These are phyloP conservation scores for Xiphophorus birchmanni DNA, from an alignment of 2,797 vertebrate species.

Conservation along the genomic window DNA sequence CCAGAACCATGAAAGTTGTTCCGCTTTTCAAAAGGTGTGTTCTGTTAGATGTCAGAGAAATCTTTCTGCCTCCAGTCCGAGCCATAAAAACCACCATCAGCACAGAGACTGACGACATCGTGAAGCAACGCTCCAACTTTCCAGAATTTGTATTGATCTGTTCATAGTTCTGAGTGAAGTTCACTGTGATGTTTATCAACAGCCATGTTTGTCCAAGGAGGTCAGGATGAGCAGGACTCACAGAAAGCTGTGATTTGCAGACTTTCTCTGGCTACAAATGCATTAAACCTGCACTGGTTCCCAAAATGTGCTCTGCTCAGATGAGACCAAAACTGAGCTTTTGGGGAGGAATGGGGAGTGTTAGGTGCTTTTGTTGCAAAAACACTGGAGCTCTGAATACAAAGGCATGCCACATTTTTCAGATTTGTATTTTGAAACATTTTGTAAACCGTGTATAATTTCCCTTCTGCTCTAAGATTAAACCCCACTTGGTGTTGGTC, in stretches of 20 bases:
- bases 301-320: background rate
- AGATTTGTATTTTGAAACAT: background rate
- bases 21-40: background rate
- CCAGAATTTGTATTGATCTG: slow-evolving; percentile 18
- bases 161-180: slow-evolving; percentile 6
- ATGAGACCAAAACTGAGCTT: background rate
- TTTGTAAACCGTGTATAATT: background rate
- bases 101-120: background rate
- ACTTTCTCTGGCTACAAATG: background rate
- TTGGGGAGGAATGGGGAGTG: background rate
- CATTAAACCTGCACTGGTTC: background rate
- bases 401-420: background rate
- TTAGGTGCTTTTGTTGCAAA: background rate
- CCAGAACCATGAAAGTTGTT: background rate
- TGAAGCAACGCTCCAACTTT: slow-evolving; percentile 16
- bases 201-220: background rate
- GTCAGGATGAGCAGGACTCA: background rate
- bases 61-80: background rate
- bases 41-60: slow-evolving; percentile 6
- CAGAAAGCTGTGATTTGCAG: background rate
- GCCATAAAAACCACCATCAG: slow-evolving; percentile 9
- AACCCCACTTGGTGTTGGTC: background rate
- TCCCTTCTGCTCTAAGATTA: background rate
- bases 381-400: background rate
- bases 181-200: slow-evolving; percentile 4